phyloP scores from a whole-genome alignment of 1,140 invertebrate genomes.

The Agrilus planipennis region DNA sequence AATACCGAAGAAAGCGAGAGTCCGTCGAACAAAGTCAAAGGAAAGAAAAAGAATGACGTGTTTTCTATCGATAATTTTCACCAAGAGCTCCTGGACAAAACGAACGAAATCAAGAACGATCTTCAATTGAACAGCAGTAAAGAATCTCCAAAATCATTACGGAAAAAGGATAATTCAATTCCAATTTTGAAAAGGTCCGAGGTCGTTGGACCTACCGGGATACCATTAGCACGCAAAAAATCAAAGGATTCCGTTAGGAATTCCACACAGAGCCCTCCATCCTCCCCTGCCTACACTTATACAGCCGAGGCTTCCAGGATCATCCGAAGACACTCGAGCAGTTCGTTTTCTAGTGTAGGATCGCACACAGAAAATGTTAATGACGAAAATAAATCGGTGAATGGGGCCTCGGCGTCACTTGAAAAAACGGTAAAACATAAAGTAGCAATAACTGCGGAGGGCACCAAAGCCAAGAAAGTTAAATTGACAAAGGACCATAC shows the following conservation, averaged over 20 bases:
- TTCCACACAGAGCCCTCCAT: slow-evolving; percentile 26
- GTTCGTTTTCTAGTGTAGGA: slow-evolving; percentile 69
- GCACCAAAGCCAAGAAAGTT: not conserved
- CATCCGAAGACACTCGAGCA: slow-evolving; percentile 66
- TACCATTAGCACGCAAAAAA: slow-evolving; percentile 35
- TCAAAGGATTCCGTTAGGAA: slow-evolving; percentile 35
- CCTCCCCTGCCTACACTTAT: slow-evolving; percentile 34
- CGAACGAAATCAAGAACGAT: slow-evolving; percentile 35
- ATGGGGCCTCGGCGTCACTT: too few relatives aligned
- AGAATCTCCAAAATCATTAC: slow-evolving; percentile 23
- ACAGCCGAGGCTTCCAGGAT: slow-evolving; percentile 65
- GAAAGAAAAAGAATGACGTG: slow-evolving; percentile 28
- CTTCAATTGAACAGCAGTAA: slow-evolving; percentile 24
- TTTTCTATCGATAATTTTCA: slow-evolving; percentile 40
- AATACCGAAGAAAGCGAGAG: slow-evolving; percentile 34
- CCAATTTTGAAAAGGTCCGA: slow-evolving; percentile 15
- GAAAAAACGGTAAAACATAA: too few relatives aligned
- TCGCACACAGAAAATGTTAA: too few relatives aligned
- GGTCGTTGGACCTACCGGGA: slow-evolving; percentile 39
- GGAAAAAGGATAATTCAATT: slow-evolving; percentile 25
- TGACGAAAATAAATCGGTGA: too few relatives aligned
- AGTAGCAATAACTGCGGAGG: slow-evolving; percentile 4
- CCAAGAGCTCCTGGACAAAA: slow-evolving; percentile 39
- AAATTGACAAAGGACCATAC: not conserved
- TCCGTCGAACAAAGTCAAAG: slow-evolving; percentile 7